These are phyloP conservation scores for Thinocorus orbignyianus DNA, from an alignment of 2,113 vertebrate genomes.

Conservation along the genomic window DNA sequence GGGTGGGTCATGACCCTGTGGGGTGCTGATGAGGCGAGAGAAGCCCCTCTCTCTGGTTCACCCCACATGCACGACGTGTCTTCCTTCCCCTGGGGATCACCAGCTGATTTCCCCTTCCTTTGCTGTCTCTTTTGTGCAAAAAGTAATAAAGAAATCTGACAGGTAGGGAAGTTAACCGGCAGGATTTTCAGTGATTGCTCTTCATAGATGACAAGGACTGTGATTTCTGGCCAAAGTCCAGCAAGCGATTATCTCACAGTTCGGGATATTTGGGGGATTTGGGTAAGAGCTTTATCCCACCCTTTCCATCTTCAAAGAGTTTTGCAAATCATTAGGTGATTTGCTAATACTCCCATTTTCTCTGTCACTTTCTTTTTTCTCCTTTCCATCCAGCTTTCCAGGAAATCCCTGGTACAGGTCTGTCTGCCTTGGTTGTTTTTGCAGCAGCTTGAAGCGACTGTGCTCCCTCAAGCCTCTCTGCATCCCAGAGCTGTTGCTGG, in stretches of 20 bases:
- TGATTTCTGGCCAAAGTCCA: not conserved
- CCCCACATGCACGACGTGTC: rapidly evolving
- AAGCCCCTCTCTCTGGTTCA: not conserved
- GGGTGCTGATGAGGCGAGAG: not conserved
- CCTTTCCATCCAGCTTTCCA: not conserved
- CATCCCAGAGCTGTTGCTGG: not conserved
- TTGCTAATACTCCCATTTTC: not conserved
- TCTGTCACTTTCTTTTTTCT: not conserved
- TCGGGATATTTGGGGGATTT: not conserved
- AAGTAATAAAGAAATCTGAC: not conserved
- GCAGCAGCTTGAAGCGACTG: too few species aligned
- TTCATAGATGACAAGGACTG: not conserved
- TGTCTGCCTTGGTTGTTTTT: rapidly evolving
- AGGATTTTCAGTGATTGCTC: not conserved
- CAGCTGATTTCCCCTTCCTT: not conserved
- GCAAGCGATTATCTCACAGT: not conserved
- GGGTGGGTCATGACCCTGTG: not conserved
- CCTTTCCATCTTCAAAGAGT: not conserved
- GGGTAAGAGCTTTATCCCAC: not conserved
- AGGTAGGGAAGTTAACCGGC: not conserved
- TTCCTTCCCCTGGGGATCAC: not conserved
- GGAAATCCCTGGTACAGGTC: not conserved
- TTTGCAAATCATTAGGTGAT: not conserved
- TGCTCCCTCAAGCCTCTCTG: rapidly evolving
- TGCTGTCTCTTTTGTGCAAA: not conserved